Evolutionary conservation across 2,888 invertebrate species (phyloP).

Genomic region (Chymomyza caudatula): DNA sequence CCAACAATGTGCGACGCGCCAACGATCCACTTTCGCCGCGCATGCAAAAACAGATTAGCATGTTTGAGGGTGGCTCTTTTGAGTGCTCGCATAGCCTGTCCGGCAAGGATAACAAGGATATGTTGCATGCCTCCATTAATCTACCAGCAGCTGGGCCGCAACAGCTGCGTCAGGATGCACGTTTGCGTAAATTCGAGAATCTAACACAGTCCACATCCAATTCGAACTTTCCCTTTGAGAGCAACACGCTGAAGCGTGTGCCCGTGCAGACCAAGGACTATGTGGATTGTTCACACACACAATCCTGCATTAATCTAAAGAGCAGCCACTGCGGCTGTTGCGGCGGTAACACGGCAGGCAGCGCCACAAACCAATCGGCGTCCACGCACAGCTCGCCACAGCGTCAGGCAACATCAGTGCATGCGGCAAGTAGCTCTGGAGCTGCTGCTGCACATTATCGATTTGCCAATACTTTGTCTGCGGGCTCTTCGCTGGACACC

Average conservation of each 20-base stretch:
- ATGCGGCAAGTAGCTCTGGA: conserved; percentile 4
- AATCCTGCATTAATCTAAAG: conserved; percentile 74
- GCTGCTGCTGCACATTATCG: conserved; percentile 13
- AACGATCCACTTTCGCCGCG: conserved; percentile 73
- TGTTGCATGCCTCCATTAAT: conserved; percentile 70
- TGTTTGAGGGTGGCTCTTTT: conserved; percentile 67
- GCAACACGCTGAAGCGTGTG: conserved; percentile 69
- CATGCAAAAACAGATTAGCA: conserved; percentile 76
- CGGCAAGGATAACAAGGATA: conserved; percentile 18
- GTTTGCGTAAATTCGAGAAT: conserved; percentile 73
- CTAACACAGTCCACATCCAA: conserved; percentile 75
- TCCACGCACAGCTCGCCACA: conserved; percentile 46
- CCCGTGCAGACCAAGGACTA: conserved; percentile 60
- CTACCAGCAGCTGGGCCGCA: conserved; percentile 60
- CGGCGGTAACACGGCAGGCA: background rate
- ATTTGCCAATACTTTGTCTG: conserved; percentile 34
- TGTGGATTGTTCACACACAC: conserved; percentile 64
- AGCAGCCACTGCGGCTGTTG: conserved; percentile 42
- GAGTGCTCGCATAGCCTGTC: conserved; percentile 43
- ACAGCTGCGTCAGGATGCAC: conserved; percentile 69
- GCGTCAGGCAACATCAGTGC: conserved; percentile 33
- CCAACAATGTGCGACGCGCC: conserved; percentile 55
- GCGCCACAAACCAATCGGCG: background rate
- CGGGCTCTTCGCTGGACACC: conserved; percentile 34
- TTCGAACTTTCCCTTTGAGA: conserved; percentile 76